These are phyloP conservation scores for Physocephala rufipes DNA, from an alignment of 2,888 invertebrate genomes.

Conservation along the genomic window DNA sequence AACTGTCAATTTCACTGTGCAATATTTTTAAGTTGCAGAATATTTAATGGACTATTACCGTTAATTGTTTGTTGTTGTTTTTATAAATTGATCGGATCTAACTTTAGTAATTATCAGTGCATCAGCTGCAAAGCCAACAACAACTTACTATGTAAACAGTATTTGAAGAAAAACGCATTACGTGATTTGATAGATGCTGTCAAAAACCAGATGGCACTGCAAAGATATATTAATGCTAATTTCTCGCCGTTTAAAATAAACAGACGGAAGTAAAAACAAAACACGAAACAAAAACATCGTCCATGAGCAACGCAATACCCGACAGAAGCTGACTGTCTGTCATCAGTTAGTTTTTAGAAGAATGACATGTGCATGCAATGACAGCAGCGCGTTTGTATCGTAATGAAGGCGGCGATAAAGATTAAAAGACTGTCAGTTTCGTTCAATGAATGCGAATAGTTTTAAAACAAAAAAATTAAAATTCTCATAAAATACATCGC, in stretches of 20 bases:
- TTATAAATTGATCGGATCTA: constrained; percentile 7
- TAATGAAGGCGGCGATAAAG: not conserved
- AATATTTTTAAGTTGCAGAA: no score
- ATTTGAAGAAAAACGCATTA: not conserved
- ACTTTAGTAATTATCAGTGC: constrained; percentile 10
- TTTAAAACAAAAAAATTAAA: not conserved
- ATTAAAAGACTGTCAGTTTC: not conserved
- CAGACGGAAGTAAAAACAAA: not conserved
- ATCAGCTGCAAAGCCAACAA: not conserved
- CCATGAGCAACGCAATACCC: not conserved
- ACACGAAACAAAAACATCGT: not conserved
- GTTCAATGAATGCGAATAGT: no score
- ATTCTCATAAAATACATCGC: not conserved
- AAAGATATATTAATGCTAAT: no score
- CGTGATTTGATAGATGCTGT: constrained; percentile 31
- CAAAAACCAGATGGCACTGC: constrained; percentile 31
- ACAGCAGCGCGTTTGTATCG: constrained; percentile 1
- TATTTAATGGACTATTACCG: no score
- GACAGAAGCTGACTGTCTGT: not conserved
- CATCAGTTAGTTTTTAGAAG: constrained; percentile 25
- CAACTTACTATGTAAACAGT: constrained; percentile 21
- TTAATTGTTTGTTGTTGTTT: not conserved
- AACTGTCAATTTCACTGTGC: no score
- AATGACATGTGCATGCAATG: not conserved
- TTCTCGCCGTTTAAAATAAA: not conserved